Conservation (phyloP, 2,888 invertebrate species). For the Exocentrus adspersus region DNA sequence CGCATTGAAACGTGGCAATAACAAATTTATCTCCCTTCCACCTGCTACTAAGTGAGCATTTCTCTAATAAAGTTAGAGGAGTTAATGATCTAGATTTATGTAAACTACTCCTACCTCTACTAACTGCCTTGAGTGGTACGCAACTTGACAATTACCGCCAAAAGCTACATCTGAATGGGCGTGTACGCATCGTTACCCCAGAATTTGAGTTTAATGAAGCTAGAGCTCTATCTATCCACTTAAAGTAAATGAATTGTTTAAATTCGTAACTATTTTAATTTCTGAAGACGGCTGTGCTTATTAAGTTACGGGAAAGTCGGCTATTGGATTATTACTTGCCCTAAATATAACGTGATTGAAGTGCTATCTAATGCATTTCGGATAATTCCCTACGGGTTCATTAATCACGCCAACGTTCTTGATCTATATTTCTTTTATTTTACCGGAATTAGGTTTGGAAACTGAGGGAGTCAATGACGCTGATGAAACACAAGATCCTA, state of each 20-base stretch:
- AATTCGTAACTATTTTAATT: conserved; percentile 22
- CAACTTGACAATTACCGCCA: conserved; percentile 40
- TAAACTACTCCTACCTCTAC: conserved; percentile 29
- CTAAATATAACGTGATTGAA: no score
- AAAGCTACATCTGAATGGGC: conserved; percentile 25
- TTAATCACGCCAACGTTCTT: no score
- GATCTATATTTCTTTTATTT: no score
- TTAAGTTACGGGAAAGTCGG: not conserved
- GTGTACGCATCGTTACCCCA: conserved; percentile 21
- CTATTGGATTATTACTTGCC: no score
- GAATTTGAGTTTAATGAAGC: conserved; percentile 23
- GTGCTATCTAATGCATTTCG: no score
- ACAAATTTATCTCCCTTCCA: conserved; percentile 6
- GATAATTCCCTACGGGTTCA: no score
- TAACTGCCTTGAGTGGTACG: conserved; percentile 36
- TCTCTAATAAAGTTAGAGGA: conserved; percentile 29
- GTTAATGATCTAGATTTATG: conserved; percentile 32
- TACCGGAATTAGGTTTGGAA: no score
- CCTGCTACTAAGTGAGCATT: conserved; percentile 16
- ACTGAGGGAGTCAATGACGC: no score
- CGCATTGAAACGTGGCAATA: not conserved
- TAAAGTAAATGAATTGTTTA: conserved; percentile 31
- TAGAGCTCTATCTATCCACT: conserved; percentile 26
- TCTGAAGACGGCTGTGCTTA: conserved; percentile 20
- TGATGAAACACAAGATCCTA: no score